These are phyloP conservation scores for Gastrophryne carolinensis DNA, from an alignment of 2,797 vertebrate species.

Conservation along the genomic window DNA sequence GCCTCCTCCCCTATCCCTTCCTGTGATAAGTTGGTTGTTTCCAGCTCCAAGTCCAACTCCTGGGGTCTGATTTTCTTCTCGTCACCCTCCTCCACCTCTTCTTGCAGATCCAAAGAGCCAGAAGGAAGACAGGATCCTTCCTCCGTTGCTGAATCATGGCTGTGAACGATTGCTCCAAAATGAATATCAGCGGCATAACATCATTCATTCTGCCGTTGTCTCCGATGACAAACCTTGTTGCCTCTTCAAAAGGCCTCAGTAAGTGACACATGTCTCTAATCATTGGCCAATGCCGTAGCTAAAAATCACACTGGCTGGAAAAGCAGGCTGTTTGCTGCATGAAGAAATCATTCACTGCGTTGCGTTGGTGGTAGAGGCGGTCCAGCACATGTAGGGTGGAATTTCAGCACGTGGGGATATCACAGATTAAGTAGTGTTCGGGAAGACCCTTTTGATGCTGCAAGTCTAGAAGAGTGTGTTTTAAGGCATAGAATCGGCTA, in stretches of 20 bases:
- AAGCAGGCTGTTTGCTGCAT: too few species aligned
- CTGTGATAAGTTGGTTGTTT: not conserved
- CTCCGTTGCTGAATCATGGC: not conserved
- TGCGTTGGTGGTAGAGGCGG: too few species aligned
- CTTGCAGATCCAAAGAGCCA: not conserved
- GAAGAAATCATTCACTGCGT: too few species aligned
- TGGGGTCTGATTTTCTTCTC: not conserved
- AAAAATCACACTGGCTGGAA: not conserved
- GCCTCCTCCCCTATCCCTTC: not conserved
- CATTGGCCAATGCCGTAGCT: not conserved
- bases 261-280: not conserved
- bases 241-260: not conserved
- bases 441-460: too few species aligned
- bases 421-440: too few species aligned
- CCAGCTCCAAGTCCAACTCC: not conserved
- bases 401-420: too few species aligned
- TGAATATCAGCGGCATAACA: not conserved
- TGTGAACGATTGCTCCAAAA: not conserved
- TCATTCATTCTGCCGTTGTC: not conserved
- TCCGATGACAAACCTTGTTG: not conserved
- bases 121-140: not conserved
- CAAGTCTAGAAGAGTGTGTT: too few species aligned
- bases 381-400: too few species aligned
- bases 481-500: too few species aligned
- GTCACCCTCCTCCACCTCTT: not conserved